Percentiles rank a stretch among this genome's conserved stretches.
These are phyloP conservation scores for Drosophila miranda DNA, from an alignment of 1,140 invertebrate species.

Conservation along the genomic window DNA sequence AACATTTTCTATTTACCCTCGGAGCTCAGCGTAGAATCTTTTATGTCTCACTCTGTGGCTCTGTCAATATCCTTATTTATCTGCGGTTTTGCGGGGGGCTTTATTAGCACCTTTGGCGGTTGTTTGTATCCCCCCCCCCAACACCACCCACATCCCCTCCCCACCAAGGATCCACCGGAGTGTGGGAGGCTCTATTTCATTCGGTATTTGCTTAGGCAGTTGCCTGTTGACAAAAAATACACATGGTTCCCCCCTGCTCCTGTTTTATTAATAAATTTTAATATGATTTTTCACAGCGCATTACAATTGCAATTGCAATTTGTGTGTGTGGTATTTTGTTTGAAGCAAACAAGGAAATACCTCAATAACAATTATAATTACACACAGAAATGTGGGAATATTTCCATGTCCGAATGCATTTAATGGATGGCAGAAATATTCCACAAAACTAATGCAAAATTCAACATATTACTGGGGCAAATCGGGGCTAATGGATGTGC, in stretches of 20 bases:
- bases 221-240: background rate
- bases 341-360: conserved; percentile 1
- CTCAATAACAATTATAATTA: conserved; percentile 36
- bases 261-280: conserved; percentile 24
- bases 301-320: background rate
- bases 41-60: conserved; percentile 43
- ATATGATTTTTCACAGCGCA: background rate
- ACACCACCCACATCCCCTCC: no score
- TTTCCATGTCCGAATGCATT: conserved; percentile 47
- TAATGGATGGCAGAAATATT: conserved; percentile 29
- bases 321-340: conserved; percentile 3
- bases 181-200: background rate
- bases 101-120: conserved; percentile 45
- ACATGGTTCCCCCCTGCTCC: background rate
- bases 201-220: conserved; percentile 33
- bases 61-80: conserved; percentile 55
- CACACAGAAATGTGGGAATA: conserved; percentile 22
- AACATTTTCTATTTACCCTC: conserved; percentile 35
- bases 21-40: conserved; percentile 5
- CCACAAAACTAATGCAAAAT: conserved; percentile 26
- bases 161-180: background rate
- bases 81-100: conserved; percentile 37
- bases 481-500: conserved; percentile 7
- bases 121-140: conserved; percentile 10
- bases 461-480: conserved; percentile 36